Percentiles rank a stretch among this genome's conserved stretches.
Evolutionary conservation across 2,888 invertebrate species (phyloP).

Genomic region (Harpalus rubripes): DNA sequence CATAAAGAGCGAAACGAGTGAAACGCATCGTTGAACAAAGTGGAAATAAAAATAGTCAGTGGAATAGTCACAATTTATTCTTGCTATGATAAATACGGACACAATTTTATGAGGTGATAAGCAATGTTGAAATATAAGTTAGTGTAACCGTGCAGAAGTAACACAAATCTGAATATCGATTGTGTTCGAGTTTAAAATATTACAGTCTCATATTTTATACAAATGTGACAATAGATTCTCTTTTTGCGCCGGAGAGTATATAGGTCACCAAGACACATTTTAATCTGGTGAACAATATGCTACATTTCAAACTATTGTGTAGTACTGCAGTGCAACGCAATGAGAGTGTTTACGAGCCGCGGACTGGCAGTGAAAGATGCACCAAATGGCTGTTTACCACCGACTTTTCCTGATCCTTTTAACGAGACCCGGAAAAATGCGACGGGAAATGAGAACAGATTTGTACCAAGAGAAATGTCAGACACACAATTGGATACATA

Average conservation of each 20-base stretch:
- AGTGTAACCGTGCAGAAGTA: constrained; percentile 47
- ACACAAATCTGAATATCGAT: constrained; percentile 56
- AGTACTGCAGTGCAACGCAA: neutral
- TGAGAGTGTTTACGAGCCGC: neutral
- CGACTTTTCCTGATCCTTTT: neutral
- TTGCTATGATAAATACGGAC: constrained; percentile 23
- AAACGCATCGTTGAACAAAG: neutral
- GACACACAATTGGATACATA: neutral
- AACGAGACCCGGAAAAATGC: neutral
- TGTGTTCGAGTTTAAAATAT: constrained; percentile 47
- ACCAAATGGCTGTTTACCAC: neutral
- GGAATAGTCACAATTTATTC: constrained; percentile 12
- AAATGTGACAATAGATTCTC: constrained; percentile 61
- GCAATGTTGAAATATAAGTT: constrained; percentile 56
- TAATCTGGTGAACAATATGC: constrained; percentile 54
- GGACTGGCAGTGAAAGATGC: neutral
- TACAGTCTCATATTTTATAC: constrained; percentile 55
- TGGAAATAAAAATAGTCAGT: constrained; percentile 23
- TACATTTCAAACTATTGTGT: constrained; percentile 32
- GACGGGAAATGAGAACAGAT: neutral
- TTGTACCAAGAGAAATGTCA: neutral
- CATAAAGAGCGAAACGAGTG: neutral
- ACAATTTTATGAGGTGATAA: constrained; percentile 53
- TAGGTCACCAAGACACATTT: constrained; percentile 52
- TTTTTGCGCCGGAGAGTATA: constrained; percentile 31